A percentile compares a stretch with the other conserved stretches of the same genome.
Conservation (phyloP, 2,797 vertebrate genomes). For the Sebastolobus alascanus region DNA sequence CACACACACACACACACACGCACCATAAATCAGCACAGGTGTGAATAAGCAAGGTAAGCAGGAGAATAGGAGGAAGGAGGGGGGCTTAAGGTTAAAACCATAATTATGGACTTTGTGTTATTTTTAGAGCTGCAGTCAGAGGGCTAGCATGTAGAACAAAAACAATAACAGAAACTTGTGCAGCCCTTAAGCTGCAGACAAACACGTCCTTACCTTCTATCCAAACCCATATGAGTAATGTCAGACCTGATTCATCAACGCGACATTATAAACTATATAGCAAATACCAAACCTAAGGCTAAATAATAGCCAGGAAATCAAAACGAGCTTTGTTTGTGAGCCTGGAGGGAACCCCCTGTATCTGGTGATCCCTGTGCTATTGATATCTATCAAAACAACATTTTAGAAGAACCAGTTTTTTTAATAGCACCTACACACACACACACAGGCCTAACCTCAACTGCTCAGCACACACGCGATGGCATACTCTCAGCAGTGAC, state of each 20-base stretch:
- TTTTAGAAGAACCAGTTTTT: slow-evolving; percentile 72
- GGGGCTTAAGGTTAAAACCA: slow-evolving; percentile 69
- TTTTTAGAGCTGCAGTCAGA: slow-evolving; percentile 75
- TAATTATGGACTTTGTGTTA: slow-evolving; percentile 78
- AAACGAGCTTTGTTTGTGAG: slow-evolving; percentile 42
- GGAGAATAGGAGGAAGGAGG: slow-evolving; percentile 53
- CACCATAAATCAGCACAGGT: slow-evolving; percentile 64
- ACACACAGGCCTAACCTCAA: slow-evolving; percentile 57
- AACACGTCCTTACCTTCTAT: slow-evolving; percentile 47
- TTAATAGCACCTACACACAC: slow-evolving; percentile 48
- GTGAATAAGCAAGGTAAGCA: slow-evolving; percentile 29
- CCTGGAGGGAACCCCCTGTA: slow-evolving; percentile 69
- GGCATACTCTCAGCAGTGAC: slow-evolving; percentile 74
- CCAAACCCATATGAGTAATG: slow-evolving; percentile 53
- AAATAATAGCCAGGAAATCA: slow-evolving; percentile 49
- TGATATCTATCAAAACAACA: slow-evolving; percentile 77
- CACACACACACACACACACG: neutral
- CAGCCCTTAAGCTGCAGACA: slow-evolving; percentile 56
- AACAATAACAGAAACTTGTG: slow-evolving; percentile 73
- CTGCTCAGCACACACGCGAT: slow-evolving; percentile 74
- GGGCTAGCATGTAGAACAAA: slow-evolving; percentile 53
- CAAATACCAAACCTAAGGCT: slow-evolving; percentile 32
- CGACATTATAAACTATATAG: slow-evolving; percentile 3
- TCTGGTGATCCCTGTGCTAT: slow-evolving; percentile 67
- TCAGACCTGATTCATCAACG: slow-evolving; percentile 52